Evolutionary conservation across 2,888 invertebrate genomes (phyloP), one percentile per base, ranked within the genome.

Genomic region (Drosophila nr. medialis): DNA sequence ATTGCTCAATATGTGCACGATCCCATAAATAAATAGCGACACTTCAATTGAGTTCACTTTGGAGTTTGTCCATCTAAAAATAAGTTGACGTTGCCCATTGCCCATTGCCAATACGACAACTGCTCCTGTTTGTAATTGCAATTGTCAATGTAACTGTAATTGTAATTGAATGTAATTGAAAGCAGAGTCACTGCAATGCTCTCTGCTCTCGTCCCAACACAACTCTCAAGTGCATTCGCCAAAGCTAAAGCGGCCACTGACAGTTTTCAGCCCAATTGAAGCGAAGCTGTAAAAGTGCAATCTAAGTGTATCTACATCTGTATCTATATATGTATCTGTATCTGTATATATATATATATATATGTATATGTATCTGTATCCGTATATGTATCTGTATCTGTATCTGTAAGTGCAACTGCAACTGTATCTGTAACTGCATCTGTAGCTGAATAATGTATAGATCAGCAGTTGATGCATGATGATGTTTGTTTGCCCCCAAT

Each of bases 261-360:
- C 81, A 64, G 75, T 62, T 80, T 45, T 48, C 67, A 73, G 79
- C 72, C 51, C 75, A 81, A 68, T 62, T 64, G 64, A 72, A 73
- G 45, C 38, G 89, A 85, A 89, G 81, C 85, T 84, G 67, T 58
- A 85, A 74, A 86, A 85, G 89, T 86, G 86, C 86, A 86, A 63
- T 70, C 42, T 53, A 59, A 34, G n/a, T 63, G 56, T 34, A 68
- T 54, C 61, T 40, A 27, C 15, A 50, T 15, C 8, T 27, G 1
- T 10, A 8, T 38, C 40, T 64, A 40, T 38, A 56, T 51, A 15
- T 40, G 32, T n/a, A 50, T 15, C 15, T 27, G 0, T 8, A 8
- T 38, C n/a, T 64, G 36, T 38, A 40, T n/a, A 51, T 32, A 1
- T 10, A 24, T 24, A 24, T 24, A 1, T 24, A 24, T 24, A 24